Evolutionary conservation across 2,888 invertebrate species (phyloP), one percentile per base, ranked within the genome.

Genomic region (Rotaria magnacalcarata): DNA sequence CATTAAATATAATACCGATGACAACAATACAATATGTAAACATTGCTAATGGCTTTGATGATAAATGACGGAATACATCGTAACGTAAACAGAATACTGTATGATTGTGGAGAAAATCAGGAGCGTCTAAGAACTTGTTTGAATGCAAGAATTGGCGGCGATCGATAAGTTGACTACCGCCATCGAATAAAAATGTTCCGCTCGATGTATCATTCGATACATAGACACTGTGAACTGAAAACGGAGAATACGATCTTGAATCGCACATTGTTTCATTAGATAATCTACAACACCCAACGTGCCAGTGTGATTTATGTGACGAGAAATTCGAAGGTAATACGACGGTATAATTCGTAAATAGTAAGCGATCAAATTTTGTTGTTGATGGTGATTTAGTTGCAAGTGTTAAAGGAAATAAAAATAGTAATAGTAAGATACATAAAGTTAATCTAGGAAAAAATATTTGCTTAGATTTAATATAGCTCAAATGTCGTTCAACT

Each of bases 81-180:
- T 80, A 80, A 24, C 80, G 80, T 80, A 47, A 11, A 47, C 80
- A 80, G 47, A 80, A 80, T 80, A 47, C 24, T 47, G 80, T 80
- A n/a, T 80, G 80, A 47, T 80, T 80, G n/a, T 80, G 24, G 47
- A 80, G 80, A 47, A 80, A 80, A 47, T 80, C 80, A 24, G 8
- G 11, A n/a, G 4, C 2, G 34, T 11, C 4, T n/a, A 47, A 0
- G 4, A 19, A 11, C 2, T 43, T 10, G 14, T 24, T 14, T 14
- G 11, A 0, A 47, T 1, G 47, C 24, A 21, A 80, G 5, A n/a
- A n/a, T 47, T 47, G 80, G 24, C 43, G 47, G n/a, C 7, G 43
- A 47, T 43, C 43, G 11, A n/a, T 24, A 0, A 16, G 7, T 0
- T 24, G 24, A 47, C 11, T 80, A n/a, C 24, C n/a, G n/a, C 47